Base-by-base conservation (phyloP, 2,113 vertebrate genomes). In the Glaucomys volans region DNA sequence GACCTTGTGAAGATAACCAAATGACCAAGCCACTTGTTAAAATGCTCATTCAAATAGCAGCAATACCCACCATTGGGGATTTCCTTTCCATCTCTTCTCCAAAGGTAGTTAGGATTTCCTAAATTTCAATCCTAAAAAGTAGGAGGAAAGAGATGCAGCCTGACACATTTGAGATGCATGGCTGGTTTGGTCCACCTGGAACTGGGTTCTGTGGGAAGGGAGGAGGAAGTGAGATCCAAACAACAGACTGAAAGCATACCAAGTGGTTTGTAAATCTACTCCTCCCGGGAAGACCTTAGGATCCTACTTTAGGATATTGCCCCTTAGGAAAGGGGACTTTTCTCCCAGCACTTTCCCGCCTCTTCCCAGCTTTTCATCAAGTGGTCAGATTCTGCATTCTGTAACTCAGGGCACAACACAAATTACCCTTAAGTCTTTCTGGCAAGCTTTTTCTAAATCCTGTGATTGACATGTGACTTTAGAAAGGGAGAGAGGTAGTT, bases 171-270 rank as follows among this genome's bases (percentile, higher is more conserved):
- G n/a, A n/a, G n/a, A n/a, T n/a, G n/a, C n/a, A n/a, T n/a, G 24
- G 30, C 67, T 52, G 4, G 22, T 71, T 50, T 52, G 64, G 32
- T 75, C 82, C 14, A 0, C 4, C 16, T 0, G 4, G 16, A 72
- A 26, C 37, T 5, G 0, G 77, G 16, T 50, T 67, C 24, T 57
- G 3, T 0, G n/a, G 50, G 22, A 2, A 6, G 5, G 5, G 32
- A 66, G 20, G 20, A 62, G 20, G 11, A 22, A 4, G 22, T 7
- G 50, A 47, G 24, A 42, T 24, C 32, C 35, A 79, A 91, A 20
- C 1, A 10, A n/a, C 11, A 42, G 35, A 28, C 8, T 4, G 11
- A 32, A 64, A 17, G 54, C 75, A 6, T 9, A 28, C 22, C 20
- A 30, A 28, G 44, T 35, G 18, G 50, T 37, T 35, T 42, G 28